A percentile compares a stretch with the other conserved stretches of the same genome.
Evolutionary conservation across 1,140 invertebrate species (phyloP).

Genomic region (Aporrectodea caliginosa): DNA sequence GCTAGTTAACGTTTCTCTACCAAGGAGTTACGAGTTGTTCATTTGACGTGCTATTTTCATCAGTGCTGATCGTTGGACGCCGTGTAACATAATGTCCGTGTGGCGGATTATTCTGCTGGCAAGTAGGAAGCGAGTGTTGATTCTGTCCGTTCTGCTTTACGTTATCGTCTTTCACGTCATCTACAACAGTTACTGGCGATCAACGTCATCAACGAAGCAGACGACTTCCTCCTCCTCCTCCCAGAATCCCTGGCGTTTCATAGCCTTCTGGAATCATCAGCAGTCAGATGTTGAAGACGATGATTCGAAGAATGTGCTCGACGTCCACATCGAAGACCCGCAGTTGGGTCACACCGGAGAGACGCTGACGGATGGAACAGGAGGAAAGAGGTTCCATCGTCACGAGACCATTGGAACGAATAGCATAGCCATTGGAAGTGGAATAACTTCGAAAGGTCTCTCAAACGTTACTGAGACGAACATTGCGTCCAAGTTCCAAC

Average conservation of each 20-base stretch:
- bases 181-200: background rate
- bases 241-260: background rate
- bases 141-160: background rate
- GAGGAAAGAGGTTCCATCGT: background rate
- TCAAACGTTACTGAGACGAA: background rate
- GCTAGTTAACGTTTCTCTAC: too few species aligned
- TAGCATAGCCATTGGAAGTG: slow-evolving; percentile 12
- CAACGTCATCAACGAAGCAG: background rate
- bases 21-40: too few species aligned
- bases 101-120: too few species aligned
- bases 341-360: background rate
- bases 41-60: too few species aligned
- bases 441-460: background rate
- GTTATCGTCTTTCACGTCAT: background rate
- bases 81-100: too few species aligned
- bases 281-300: background rate
- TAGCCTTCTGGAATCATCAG: background rate
- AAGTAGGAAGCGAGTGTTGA: background rate
- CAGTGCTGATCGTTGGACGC: too few species aligned
- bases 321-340: background rate
- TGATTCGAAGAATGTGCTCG: background rate
- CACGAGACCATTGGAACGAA: slow-evolving; percentile 1
- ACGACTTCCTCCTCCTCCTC: background rate
- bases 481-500: background rate
- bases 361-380: background rate